A percentile compares a stretch with the other conserved stretches of the same genome.
Evolutionary conservation across 1,140 invertebrate genomes (phyloP).

Genomic region (Drosophila quadrilineata): DNA sequence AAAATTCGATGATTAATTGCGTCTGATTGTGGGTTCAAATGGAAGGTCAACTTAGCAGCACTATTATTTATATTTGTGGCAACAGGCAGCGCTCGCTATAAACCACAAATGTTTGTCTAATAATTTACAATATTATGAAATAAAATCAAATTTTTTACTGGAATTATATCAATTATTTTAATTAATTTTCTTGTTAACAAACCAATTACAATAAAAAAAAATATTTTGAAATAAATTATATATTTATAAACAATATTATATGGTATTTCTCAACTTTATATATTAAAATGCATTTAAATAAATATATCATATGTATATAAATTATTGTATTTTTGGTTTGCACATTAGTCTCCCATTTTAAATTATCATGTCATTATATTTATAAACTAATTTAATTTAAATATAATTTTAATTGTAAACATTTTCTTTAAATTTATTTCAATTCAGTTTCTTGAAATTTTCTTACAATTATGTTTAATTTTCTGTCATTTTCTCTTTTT

Average conservation of each 20-base stretch:
- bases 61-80: not conserved
- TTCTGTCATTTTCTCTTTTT: not conserved
- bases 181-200: not conserved
- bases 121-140: too few species aligned
- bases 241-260: not conserved
- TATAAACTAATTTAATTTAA: not conserved
- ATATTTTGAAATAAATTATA: not conserved
- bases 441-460: slow-evolving; percentile 14
- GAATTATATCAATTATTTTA: not conserved
- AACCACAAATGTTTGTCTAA: too few species aligned
- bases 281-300: too few species aligned
- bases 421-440: too few species aligned
- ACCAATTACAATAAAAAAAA: too few species aligned
- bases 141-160: too few species aligned
- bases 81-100: too few species aligned
- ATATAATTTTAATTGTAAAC: not conserved
- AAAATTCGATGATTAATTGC: slow-evolving; percentile 72
- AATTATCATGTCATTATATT: too few species aligned
- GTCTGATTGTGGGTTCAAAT: slow-evolving; percentile 31
- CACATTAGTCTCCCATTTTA: too few species aligned
- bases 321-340: not conserved
- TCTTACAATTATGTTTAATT: slow-evolving; percentile 25
- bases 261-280: too few species aligned
- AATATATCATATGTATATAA: too few species aligned
- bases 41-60: slow-evolving; percentile 12